These are phyloP conservation scores for Tetheella fluctuosa DNA, from an alignment of 2,888 invertebrate genomes.

Conservation along the genomic window DNA sequence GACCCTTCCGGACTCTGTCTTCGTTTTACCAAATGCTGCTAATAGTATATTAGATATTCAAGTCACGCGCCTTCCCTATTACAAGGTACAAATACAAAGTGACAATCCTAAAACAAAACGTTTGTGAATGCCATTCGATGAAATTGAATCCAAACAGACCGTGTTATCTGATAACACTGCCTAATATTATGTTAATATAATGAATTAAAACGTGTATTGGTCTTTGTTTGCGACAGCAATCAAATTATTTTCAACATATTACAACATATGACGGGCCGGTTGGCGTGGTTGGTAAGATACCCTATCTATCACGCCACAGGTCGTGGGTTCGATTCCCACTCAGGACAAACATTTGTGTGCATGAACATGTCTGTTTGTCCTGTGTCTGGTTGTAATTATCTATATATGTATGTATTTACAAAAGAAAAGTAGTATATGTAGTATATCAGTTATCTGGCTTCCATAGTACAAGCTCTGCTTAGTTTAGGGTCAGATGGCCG, in stretches of 20 bases:
- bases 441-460: no score
- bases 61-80: slow-evolving; percentile 64
- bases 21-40: slow-evolving; percentile 38
- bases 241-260: background rate
- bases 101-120: slow-evolving; percentile 68
- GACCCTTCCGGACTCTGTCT: slow-evolving; percentile 26
- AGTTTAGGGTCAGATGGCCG: no score
- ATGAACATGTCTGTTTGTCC: no score
- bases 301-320: no score
- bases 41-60: slow-evolving; percentile 60
- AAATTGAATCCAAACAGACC: slow-evolving; percentile 61
- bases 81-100: slow-evolving; percentile 74
- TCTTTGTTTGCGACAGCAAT: background rate
- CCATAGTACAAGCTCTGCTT: no score
- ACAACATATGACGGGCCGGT: no score
- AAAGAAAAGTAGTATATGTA: no score
- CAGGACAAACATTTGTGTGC: no score
- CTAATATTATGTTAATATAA: slow-evolving; percentile 21
- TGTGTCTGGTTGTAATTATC: no score
- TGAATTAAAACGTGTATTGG: background rate
- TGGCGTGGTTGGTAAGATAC: no score
- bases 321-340: no score
- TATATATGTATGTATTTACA: no score
- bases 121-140: slow-evolving; percentile 50
- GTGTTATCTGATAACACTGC: slow-evolving; percentile 40